phyloP scores from a whole-genome alignment of 2,888 invertebrate species.

The Callyntrura guangdongensis region DNA sequence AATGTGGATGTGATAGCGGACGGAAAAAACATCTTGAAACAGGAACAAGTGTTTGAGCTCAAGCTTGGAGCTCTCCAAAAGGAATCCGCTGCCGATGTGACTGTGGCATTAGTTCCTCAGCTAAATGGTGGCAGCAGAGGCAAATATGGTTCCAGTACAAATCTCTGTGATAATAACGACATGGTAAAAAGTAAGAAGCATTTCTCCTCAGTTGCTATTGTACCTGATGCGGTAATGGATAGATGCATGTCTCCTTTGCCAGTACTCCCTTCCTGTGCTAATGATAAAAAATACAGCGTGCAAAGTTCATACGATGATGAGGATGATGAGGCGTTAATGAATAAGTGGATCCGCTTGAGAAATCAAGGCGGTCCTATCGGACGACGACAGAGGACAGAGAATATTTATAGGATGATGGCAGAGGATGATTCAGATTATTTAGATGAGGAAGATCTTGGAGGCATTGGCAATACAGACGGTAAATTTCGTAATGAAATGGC shows the following conservation, averaged over 20 bases:
- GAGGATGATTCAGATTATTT: conserved; percentile 82
- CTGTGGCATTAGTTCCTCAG: conserved; percentile 66
- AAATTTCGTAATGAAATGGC: conserved; percentile 49
- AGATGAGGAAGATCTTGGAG: conserved; percentile 65
- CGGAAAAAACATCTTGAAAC: conserved; percentile 75
- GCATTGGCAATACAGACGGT: conserved; percentile 14
- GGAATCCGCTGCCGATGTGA: conserved; percentile 66
- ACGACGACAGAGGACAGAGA: conserved; percentile 82
- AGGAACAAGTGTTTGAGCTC: conserved; percentile 76
- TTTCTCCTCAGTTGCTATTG: conserved; percentile 31
- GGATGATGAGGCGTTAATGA: conserved; percentile 76
- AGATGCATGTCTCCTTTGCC: conserved; percentile 49
- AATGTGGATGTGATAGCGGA: conserved; percentile 81
- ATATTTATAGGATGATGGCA: conserved; percentile 82
- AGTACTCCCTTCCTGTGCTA: conserved; percentile 15
- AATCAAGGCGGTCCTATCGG: conserved; percentile 78
- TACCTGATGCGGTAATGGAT: conserved; percentile 59
- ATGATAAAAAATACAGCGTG: conserved; percentile 22
- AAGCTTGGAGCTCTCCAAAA: conserved; percentile 50
- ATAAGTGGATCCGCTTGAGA: conserved; percentile 81
- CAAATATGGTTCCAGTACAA: conserved; percentile 54
- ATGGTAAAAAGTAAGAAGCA: conserved; percentile 63
- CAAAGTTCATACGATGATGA: conserved; percentile 49
- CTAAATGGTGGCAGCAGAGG: conserved; percentile 15
- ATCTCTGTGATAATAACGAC: conserved; percentile 71